A percentile compares a stretch with the other conserved stretches of the same genome.
These are phyloP conservation scores for Melanargia galathea DNA, from an alignment of 2,888 invertebrate species.

Conservation along the genomic window DNA sequence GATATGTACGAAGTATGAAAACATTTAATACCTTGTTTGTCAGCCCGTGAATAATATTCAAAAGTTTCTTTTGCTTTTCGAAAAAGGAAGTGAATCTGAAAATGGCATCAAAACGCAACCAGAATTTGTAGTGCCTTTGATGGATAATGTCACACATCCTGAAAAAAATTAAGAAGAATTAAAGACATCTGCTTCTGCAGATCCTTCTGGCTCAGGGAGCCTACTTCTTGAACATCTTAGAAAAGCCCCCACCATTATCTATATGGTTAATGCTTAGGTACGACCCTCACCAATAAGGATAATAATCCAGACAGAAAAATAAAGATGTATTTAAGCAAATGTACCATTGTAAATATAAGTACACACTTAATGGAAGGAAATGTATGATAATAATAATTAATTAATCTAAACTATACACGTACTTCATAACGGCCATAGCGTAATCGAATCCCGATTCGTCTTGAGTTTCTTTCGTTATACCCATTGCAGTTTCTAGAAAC, in stretches of 20 bases:
- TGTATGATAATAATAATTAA: too few species aligned
- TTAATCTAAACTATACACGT: conserved; percentile 41
- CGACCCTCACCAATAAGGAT: background rate
- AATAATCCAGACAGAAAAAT: background rate
- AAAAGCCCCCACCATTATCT: background rate
- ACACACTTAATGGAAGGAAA: too few species aligned
- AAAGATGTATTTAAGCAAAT: too few species aligned
- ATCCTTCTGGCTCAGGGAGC: background rate
- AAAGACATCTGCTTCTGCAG: background rate
- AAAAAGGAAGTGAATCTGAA: conserved; percentile 87
- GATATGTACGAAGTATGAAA: background rate
- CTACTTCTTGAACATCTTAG: background rate
- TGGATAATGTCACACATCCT: conserved; percentile 92
- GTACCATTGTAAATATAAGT: too few species aligned
- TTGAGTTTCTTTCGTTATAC: conserved; percentile 88
- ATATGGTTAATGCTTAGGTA: background rate
- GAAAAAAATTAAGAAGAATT: conserved; percentile 39
- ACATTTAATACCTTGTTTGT: conserved; percentile 87
- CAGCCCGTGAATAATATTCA: conserved; percentile 88
- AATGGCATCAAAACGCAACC: conserved; percentile 86
- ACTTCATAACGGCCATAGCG: conserved; percentile 92
- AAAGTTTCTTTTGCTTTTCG: conserved; percentile 85
- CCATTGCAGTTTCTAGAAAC: conserved; percentile 91
- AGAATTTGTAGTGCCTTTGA: conserved; percentile 88
- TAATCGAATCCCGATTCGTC: conserved; percentile 89